Evolutionary conservation across 1,140 invertebrate species (phyloP).

Genomic region (Microvelia longipes): DNA sequence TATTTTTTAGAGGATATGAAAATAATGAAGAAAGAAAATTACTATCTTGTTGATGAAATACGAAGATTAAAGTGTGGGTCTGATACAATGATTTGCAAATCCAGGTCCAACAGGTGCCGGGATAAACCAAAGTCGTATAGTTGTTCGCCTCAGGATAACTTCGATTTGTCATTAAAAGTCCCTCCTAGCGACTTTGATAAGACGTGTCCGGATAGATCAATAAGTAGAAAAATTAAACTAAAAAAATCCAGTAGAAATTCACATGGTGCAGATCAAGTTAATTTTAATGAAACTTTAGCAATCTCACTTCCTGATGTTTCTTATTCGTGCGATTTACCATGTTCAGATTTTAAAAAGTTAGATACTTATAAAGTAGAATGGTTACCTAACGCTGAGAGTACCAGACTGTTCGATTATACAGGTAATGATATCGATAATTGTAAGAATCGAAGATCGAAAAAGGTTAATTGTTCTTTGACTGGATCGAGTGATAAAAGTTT

Average conservation of each 20-base stretch:
- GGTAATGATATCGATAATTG: not conserved
- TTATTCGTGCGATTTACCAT: not conserved
- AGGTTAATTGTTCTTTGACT: not conserved
- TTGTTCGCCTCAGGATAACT: not conserved
- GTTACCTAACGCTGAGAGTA: not conserved
- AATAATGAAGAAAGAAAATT: not conserved
- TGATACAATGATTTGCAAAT: not conserved
- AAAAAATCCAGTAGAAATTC: not conserved
- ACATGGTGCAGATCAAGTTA: not conserved
- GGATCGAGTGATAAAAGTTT: not conserved
- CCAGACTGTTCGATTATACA: not conserved
- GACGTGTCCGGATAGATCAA: not conserved
- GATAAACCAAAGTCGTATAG: too few relatives aligned
- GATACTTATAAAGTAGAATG: not conserved
- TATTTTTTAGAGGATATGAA: not conserved
- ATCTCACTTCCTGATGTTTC: not conserved
- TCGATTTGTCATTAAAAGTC: not conserved
- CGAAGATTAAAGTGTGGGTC: not conserved
- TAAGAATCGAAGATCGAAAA: not conserved
- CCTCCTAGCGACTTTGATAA: not conserved
- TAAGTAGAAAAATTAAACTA: not conserved
- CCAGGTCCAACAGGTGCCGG: not conserved
- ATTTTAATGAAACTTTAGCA: not conserved
- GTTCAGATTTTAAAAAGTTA: not conserved
- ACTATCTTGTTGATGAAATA: not conserved